Evolutionary conservation across 2,888 invertebrate genomes (phyloP), one percentile per base, ranked within the genome.

Genomic region (Ophion slaviceki): DNA sequence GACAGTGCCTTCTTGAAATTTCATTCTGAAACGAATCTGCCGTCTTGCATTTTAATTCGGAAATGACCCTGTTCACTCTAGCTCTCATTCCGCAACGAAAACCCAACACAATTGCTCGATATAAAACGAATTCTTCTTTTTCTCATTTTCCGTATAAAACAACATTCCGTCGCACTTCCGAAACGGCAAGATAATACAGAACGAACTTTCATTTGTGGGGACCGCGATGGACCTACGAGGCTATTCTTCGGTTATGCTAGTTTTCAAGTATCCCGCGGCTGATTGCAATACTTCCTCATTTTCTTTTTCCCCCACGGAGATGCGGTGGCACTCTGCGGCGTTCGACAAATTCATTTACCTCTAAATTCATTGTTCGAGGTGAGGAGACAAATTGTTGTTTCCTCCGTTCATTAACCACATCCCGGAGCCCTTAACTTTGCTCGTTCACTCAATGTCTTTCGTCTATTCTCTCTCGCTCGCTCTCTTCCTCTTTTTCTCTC

Each of bases 311-410:
- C 36, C 36, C 53, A 24, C 8, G 24, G 45, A 68, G 80, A 81
- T 75, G 67, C 75, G 81, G 71, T 62, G 45, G 80, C 45, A 62
- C 67, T 68, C 24, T 74, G 82, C 79, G 82, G 82, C 66, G 67
- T 80, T 74, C 67, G 76, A 80, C 67, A 77, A 86, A 80, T 80
- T 86, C 83, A 83, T 86, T 86, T 86, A 80, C 80, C 83, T 53
- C 80, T 83, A 86, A 86, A 86, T 86, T 86, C 88, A 89, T 88
- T 89, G 88, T 89, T 85, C 86, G 87, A 88, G 88, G 88, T 89
- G 88, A 87, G 86, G 88, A 89, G 89, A 89, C 88, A 88, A 88
- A 88, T 89, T 88, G 88, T 88, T 89, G 88, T 88, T 89, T 87
- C 85, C 87, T 86, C 82, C 89, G 87, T 88, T 89, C 88, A 87